These are phyloP conservation scores for Odocoileus virginianus DNA, from an alignment of 2,113 vertebrate species.

Conservation along the genomic window DNA sequence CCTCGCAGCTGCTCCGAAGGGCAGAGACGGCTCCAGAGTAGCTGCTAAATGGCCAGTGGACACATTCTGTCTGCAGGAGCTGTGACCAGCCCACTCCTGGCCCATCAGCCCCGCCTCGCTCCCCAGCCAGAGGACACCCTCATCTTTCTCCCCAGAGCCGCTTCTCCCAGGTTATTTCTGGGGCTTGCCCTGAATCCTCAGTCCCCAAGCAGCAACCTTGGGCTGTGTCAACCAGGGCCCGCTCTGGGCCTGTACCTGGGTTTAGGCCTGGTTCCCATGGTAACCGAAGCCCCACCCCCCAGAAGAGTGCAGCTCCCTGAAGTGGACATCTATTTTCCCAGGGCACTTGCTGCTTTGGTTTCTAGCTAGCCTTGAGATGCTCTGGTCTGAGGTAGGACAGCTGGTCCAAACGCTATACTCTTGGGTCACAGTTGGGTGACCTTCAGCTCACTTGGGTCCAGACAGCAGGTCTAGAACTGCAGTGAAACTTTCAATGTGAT, in stretches of 20 bases:
- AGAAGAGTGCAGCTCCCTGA: background rate
- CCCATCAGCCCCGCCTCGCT: background rate
- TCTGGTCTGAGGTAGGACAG: background rate
- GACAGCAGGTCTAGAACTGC: background rate
- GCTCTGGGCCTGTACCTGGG: background rate
- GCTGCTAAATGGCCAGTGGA: background rate
- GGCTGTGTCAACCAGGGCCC: background rate
- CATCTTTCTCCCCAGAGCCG: background rate
- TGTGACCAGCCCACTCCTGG: background rate
- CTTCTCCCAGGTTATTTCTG: background rate
- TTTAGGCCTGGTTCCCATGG: background rate
- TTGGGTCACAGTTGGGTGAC: background rate
- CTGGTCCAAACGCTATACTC: background rate
- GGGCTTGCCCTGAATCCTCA: background rate
- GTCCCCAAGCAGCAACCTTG: background rate
- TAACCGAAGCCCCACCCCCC: background rate
- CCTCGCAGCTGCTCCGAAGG: background rate
- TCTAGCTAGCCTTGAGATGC: background rate
- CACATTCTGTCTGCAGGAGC: background rate
- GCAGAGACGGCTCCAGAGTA: conserved; percentile 1
- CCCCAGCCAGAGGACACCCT: fast-evolving
- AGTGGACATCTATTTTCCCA: background rate
- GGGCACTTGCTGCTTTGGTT: background rate
- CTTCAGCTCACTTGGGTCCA: background rate
- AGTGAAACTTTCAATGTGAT: background rate